Evolutionary conservation across 2,113 vertebrate species (phyloP).

Genomic region (Istiophorus platypterus): DNA sequence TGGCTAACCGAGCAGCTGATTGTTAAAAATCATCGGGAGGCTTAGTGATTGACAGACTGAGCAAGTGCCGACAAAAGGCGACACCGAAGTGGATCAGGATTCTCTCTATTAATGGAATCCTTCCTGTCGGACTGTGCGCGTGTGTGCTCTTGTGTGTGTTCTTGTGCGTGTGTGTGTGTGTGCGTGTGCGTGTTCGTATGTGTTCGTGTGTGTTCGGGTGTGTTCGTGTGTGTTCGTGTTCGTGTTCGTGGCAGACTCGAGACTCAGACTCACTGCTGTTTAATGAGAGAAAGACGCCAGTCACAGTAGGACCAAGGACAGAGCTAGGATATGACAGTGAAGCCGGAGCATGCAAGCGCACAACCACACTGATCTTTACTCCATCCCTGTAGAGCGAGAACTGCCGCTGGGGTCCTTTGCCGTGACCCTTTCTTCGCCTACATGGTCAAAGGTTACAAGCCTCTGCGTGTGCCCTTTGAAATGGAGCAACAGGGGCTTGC

Average conservation of each 20-base stretch:
- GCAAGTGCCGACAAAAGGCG: slow-evolving; percentile 10
- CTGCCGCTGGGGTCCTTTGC: slow-evolving; percentile 50
- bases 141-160: neutral
- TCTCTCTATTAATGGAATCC: slow-evolving; percentile 57
- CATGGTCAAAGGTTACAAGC: slow-evolving; percentile 71
- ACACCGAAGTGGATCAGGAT: slow-evolving; percentile 32
- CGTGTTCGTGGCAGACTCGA: slow-evolving; percentile 15
- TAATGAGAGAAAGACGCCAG: slow-evolving; percentile 79
- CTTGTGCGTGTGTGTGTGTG: neutral
- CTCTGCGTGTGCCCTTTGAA: slow-evolving; percentile 72
- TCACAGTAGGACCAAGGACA: slow-evolving; percentile 61
- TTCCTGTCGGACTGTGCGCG: slow-evolving; percentile 35
- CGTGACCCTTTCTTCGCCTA: slow-evolving; percentile 59
- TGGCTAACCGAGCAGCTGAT: slow-evolving; percentile 11
- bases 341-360: slow-evolving; percentile 28
- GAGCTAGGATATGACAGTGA: slow-evolving; percentile 2
- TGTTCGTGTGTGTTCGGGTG: neutral
- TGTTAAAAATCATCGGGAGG: neutral
- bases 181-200: too few relatives aligned
- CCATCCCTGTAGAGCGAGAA: slow-evolving; percentile 46
- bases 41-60: neutral
- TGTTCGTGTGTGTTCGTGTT: neutral
- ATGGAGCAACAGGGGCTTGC: slow-evolving; percentile 59
- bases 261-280: slow-evolving; percentile 70
- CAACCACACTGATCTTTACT: slow-evolving; percentile 54